Base-by-base conservation (phyloP, 2,888 invertebrate species). In the Caenorhabditis wallacei region DNA sequence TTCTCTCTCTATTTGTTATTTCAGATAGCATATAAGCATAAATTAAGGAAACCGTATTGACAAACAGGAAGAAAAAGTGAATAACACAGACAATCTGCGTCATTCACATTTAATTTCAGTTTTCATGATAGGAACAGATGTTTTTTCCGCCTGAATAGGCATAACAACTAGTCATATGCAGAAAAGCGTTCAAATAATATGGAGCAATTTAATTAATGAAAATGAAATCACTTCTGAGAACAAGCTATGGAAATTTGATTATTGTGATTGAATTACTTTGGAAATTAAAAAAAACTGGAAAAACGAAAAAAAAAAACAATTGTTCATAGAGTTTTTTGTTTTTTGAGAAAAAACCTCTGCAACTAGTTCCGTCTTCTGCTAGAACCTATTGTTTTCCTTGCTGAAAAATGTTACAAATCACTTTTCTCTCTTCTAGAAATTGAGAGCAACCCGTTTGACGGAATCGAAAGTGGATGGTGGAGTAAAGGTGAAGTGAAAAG, bases 381-480 rank as follows among this genome's bases (percentile, higher is more conserved):
- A 40, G 43, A n/a, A 61, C 26, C 56, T n/a, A 7, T 69, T 53
- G 53, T 56, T 71, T 48, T 48, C n/a, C 30, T 18, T 37, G 1
- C 30, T 51, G 26, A 30, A n/a, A 64, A 51, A 48, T 64, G 48
- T 59, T 43, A 53, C 72, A 57, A 70, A 70, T 57, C 57, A 53
- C 22, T 61, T 22, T 35, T 13, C n/a, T 30, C 40, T 26, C 24
- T 70, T 40, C 48, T 56, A 85, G 80, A 69, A 71, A 69, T 87
- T 35, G 87, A 87, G 53, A 87, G 84, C 69, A 86, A 88, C 72
- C 87, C 88, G 16, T 88, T 88, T 61, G 88, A 87, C 43, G 88
- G 88, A 26, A 75, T 88, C 20, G 88, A 88, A 26, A 83, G 84
- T 51, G 88, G 88, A 10, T 84, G 86, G 78, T 88, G 85, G 80